Percentiles rank a stretch among this genome's conserved stretches.
phyloP scores from a whole-genome alignment of 2,113 vertebrate species.

The Garra rufa region DNA sequence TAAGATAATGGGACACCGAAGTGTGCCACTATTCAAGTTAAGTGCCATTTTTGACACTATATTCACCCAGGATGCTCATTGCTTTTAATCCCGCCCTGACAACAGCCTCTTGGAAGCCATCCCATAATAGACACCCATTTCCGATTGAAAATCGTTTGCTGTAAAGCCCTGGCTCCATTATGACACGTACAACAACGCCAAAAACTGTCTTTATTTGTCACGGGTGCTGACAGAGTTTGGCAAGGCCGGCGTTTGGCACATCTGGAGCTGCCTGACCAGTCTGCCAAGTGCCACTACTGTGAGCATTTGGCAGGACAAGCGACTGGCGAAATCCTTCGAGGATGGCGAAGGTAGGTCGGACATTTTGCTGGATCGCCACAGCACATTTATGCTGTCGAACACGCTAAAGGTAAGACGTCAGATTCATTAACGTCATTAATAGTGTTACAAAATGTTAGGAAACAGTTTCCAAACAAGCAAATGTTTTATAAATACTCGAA shows the following conservation, averaged over 20 bases:
- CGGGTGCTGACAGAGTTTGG: constrained; percentile 28
- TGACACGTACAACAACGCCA: constrained; percentile 20
- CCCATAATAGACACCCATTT: constrained; percentile 6
- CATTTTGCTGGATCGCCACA: constrained; percentile 44
- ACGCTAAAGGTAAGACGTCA: neutral
- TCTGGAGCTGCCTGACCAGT: constrained; percentile 5
- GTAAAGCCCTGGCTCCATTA: constrained; percentile 16
- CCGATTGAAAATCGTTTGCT: constrained; percentile 21
- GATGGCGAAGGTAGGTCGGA: constrained; percentile 14
- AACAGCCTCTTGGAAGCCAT: constrained; percentile 1
- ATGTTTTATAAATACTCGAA: neutral
- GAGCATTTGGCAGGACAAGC: constrained; percentile 37
- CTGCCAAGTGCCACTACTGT: constrained; percentile 40
- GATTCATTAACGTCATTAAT: neutral
- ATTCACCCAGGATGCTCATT: neutral
- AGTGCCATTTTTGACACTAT: neutral
- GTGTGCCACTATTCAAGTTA: constrained; percentile 9
- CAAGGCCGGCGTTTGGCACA: constrained; percentile 33
- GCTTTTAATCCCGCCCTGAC: neutral
- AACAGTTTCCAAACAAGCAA: neutral
- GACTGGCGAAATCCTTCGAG: constrained; percentile 15
- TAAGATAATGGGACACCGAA: neutral
- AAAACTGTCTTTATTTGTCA: constrained; percentile 43
- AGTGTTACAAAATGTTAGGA: too few relatives aligned
- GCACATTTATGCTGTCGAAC: constrained; percentile 25